Base-by-base conservation (phyloP, 1,140 invertebrate species). In the Eurosta solidaginis region DNA sequence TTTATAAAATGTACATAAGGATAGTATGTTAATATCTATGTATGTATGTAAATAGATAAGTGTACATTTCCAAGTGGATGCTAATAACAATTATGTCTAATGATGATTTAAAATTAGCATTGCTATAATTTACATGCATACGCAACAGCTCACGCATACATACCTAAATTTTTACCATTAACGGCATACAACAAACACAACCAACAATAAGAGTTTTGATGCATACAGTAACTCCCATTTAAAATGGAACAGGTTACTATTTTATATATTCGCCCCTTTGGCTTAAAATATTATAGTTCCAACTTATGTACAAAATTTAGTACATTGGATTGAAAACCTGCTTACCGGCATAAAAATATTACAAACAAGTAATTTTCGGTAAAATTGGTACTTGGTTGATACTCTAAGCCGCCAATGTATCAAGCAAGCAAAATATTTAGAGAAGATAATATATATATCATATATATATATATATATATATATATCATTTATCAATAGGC, bases 51-150 rank as follows among this genome's bases (percentile, higher is more conserved):
- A 12, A 1, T 4, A 59, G 14, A 25, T 59, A 59, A 0, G 3
- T 25, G 17, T 36, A 22, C 42, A 7, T 74, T 20, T 74, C 40
- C 44, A 12, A 9, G 73, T 74, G 3, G 17, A 47, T 47, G 73
- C 40, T 29, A 74, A 74, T 74, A 47, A 47, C 25, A 47, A 45
- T 74, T 74, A 45, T 36, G 25, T 14, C 33, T 74, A 74, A 74
- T 47, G 44, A 74, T 74, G 36, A 74, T 74, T 74, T 74, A 47
- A 47, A 74, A 45, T 45, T 44, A 29, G 36, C 22, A 74, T 45
- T 47, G 10, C 54, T 33, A 14, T 6, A 25, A 27, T 17, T 33
- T 29, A 44, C 0, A 25, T 20, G 20, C 17, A 42, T 7, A 44
- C 7, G 20, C 68, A 33, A 40, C n/a, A 1, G 6, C 42, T 45